Evolutionary conservation across 2,113 vertebrate genomes (phyloP).

Genomic region (Seriola rivoliana): DNA sequence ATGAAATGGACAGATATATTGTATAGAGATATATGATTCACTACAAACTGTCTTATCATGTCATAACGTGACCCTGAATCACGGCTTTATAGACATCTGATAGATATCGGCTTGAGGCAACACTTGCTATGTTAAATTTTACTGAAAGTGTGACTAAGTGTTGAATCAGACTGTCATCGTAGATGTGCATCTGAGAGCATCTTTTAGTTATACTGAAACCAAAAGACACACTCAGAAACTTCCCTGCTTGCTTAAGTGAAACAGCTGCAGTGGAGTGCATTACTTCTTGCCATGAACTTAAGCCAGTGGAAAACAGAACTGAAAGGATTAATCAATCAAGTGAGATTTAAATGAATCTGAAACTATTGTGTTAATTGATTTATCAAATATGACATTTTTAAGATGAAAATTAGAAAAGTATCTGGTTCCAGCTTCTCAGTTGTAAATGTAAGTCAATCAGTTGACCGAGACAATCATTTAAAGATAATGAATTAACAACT

Average conservation of each 20-base stretch:
- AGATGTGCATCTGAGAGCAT: neutral
- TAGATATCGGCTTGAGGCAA: neutral
- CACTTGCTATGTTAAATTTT: neutral
- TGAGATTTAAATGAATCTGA: neutral
- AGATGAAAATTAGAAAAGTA: neutral
- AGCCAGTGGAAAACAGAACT: neutral
- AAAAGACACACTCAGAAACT: constrained; percentile 27
- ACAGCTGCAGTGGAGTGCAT: constrained; percentile 11
- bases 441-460: too few species aligned
- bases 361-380: neutral
- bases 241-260: constrained; percentile 38
- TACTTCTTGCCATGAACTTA: neutral
- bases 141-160: constrained; percentile 17
- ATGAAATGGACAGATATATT: neutral
- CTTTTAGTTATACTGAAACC: constrained; percentile 34
- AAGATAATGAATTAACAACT: neutral
- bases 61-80: neutral
- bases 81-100: neutral
- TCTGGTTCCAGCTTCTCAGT: neutral
- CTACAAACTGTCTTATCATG: neutral
- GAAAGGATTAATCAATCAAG: neutral
- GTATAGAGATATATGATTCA: too few species aligned
- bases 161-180: constrained; percentile 24
- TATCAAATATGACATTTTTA: neutral
- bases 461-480: neutral